Evolutionary conservation across 2,888 invertebrate genomes (phyloP).

Genomic region (Drosophila pseudotalamancana): DNA sequence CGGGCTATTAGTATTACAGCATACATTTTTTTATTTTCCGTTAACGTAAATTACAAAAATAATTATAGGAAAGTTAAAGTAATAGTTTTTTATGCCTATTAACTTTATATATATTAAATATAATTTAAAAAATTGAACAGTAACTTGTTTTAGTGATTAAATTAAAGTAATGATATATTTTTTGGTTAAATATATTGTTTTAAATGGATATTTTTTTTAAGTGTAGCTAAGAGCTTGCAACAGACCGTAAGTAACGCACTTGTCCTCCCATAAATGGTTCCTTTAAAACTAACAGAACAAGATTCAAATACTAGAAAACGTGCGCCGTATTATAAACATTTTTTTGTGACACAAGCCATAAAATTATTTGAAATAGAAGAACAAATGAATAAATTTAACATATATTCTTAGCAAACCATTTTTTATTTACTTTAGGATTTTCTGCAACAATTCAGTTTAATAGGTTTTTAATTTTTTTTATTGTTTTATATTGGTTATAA

Average conservation of each 20-base stretch:
- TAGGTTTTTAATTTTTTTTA: conserved; percentile 3
- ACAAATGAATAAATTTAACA: background rate
- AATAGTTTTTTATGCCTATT: too few relatives aligned
- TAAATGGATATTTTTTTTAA: conserved; percentile 30
- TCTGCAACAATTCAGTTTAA: too few relatives aligned
- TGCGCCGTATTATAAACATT: conserved; percentile 57
- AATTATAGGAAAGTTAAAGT: too few relatives aligned
- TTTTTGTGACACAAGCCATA: conserved; percentile 22
- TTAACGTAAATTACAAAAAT: conserved; percentile 1
- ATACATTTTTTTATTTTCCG: background rate
- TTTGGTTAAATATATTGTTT: too few relatives aligned
- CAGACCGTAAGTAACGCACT: conserved; percentile 44
- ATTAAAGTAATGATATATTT: too few relatives aligned
- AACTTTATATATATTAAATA: too few relatives aligned
- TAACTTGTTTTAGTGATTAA: too few relatives aligned
- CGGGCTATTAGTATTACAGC: conserved; percentile 24
- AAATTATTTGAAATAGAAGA: conserved; percentile 21
- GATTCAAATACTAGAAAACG: conserved; percentile 43
- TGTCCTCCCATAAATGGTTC: conserved; percentile 74
- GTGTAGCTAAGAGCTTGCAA: conserved; percentile 59
- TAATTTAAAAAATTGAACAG: too few relatives aligned
- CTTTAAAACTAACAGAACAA: conserved; percentile 10
- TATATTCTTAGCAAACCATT: conserved; percentile 55
- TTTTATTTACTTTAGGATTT: too few relatives aligned
- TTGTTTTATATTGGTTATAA: too few relatives aligned